Percentiles rank a stretch among this genome's conserved stretches.
phyloP scores from a whole-genome alignment of 2,888 invertebrate genomes.

The Elegia similella region DNA sequence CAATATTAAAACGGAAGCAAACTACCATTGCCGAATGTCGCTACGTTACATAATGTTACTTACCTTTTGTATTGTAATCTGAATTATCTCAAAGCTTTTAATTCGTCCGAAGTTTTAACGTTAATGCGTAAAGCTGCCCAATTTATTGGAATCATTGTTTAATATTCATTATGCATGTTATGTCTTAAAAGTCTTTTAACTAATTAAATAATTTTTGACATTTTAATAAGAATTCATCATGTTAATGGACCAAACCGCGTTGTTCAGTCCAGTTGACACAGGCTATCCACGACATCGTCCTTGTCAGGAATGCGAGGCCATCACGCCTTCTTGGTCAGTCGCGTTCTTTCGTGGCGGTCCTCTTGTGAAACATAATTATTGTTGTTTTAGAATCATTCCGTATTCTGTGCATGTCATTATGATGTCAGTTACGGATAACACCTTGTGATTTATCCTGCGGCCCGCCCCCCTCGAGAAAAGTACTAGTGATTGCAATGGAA shows the following conservation, averaged over 20 bases:
- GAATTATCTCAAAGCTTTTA: background rate
- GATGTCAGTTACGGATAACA: slow-evolving; percentile 50
- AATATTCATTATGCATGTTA: background rate
- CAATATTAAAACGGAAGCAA: slow-evolving; percentile 7
- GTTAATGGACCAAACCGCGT: slow-evolving; percentile 28
- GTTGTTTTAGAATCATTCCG: slow-evolving; percentile 59
- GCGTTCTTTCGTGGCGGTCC: slow-evolving; percentile 61
- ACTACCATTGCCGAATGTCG: slow-evolving; percentile 4
- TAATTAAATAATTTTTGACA: background rate
- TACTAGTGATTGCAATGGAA: background rate
- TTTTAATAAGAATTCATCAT: slow-evolving; percentile 24
- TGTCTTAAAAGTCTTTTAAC: background rate
- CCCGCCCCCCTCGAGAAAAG: slow-evolving; percentile 19
- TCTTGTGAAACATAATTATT: slow-evolving; percentile 66
- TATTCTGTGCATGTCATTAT: slow-evolving; percentile 64
- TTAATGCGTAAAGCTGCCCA: background rate
- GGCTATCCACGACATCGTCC: slow-evolving; percentile 65
- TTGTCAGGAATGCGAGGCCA: slow-evolving; percentile 81
- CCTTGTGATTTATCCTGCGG: slow-evolving; percentile 37
- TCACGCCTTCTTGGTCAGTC: slow-evolving; percentile 64
- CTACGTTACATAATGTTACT: background rate
- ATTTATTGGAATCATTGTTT: background rate
- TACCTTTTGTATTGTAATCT: background rate
- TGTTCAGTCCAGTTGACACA: slow-evolving; percentile 36
- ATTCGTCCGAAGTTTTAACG: background rate